Conservation (phyloP, 2,113 vertebrate genomes). For the Ceyx cyanopectus region DNA sequence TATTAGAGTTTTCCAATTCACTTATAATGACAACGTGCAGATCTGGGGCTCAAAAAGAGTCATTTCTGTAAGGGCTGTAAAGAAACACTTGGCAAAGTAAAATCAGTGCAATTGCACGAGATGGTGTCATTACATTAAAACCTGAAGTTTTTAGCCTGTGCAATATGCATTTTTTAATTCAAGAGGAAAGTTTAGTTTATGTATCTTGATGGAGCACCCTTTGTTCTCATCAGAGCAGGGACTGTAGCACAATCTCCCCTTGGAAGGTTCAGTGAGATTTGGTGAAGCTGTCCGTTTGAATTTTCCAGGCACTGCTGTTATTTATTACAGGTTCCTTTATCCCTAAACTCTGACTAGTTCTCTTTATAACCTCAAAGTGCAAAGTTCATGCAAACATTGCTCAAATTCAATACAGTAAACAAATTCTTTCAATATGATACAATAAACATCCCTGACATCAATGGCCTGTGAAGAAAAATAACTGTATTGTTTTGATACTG, state of each 20-base stretch:
- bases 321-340: not conserved
- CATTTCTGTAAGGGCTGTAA: not conserved
- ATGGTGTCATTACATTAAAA: not conserved
- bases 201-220: not conserved
- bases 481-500: not conserved
- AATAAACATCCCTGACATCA: not conserved
- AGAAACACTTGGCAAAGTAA: not conserved
- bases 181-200: not conserved
- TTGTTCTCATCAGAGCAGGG: not conserved
- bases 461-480: not conserved
- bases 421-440: not conserved
- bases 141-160: not conserved
- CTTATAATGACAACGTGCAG: not conserved
- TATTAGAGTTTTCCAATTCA: not conserved
- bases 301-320: not conserved
- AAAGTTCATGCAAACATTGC: not conserved
- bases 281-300: not conserved
- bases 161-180: not conserved
- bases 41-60: not conserved
- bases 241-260: not conserved
- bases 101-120: rapidly evolving
- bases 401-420: not conserved
- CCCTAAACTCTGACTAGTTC: not conserved
- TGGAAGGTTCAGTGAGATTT: not conserved
- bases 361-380: not conserved